phyloP scores from a whole-genome alignment of 2,888 invertebrate species.

The Lepetodrilus schrolli region DNA sequence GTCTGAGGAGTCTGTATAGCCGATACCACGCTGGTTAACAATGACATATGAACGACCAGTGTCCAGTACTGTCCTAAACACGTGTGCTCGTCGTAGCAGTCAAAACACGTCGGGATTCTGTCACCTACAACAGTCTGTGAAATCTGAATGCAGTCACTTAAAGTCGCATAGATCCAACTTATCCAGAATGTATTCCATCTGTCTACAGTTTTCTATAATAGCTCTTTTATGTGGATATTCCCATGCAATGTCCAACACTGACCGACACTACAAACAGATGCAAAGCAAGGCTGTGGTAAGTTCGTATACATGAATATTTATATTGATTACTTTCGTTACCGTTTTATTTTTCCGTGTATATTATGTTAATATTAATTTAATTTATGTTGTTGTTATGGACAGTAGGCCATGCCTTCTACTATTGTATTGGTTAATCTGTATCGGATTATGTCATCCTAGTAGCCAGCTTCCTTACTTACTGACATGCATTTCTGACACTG shows the following conservation, averaged over 20 bases:
- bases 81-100: background rate
- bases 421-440: too few species aligned
- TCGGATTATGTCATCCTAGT: too few species aligned
- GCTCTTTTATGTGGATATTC: conserved; percentile 20
- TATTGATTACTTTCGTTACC: too few species aligned
- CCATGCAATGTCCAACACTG: background rate
- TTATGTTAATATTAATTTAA: too few species aligned
- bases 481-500: too few species aligned
- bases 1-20: background rate
- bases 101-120: background rate
- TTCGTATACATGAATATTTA: too few species aligned
- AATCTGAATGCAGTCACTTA: background rate
- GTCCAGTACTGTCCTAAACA: background rate
- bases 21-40: background rate
- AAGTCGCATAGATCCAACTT: background rate
- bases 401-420: too few species aligned
- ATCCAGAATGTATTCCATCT: background rate
- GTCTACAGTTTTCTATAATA: background rate
- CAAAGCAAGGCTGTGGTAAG: conserved; percentile 6
- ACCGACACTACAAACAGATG: conserved; percentile 15
- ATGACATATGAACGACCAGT: background rate
- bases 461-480: too few species aligned
- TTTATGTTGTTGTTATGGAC: too few species aligned
- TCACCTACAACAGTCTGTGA: too few species aligned
- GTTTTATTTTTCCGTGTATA: too few species aligned